Evolutionary conservation across 2,113 vertebrate species (phyloP).

Genomic region (Tringa solitaria): DNA sequence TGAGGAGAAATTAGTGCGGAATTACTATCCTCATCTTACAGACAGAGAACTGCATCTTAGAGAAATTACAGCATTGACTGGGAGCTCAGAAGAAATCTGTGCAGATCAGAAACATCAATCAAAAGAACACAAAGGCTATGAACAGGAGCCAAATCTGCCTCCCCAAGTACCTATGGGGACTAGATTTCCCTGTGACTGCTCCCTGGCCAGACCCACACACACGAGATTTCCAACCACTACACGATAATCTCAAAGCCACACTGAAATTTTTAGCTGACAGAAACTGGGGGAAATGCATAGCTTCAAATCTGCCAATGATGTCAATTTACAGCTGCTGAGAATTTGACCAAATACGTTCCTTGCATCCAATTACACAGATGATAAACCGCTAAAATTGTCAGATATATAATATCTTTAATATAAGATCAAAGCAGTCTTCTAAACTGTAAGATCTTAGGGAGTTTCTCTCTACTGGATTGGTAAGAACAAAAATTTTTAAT

Average conservation of each 20-base stretch:
- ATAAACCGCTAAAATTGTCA: slow-evolving; percentile 14
- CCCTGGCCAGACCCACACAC: not conserved
- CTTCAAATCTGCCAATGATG: not conserved
- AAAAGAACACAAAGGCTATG: not conserved
- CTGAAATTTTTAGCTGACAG: not conserved
- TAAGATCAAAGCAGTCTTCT: not conserved
- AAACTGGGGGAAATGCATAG: not conserved
- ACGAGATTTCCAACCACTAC: not conserved
- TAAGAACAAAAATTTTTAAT: not conserved
- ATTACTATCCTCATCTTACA: not conserved
- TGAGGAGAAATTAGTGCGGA: slow-evolving; percentile 1
- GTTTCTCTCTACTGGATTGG: not conserved
- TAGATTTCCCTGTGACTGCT: not conserved
- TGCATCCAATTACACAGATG: not conserved
- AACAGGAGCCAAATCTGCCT: not conserved
- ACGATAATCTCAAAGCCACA: not conserved
- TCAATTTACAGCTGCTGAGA: not conserved
- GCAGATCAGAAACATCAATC: not conserved
- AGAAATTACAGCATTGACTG: not conserved
- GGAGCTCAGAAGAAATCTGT: not conserved
- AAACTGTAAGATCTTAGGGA: not conserved
- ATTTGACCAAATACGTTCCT: not conserved
- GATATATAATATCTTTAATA: not conserved
- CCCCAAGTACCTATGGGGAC: not conserved
- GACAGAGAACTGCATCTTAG: not conserved